Evolutionary conservation across 1,140 invertebrate genomes (phyloP).

Genomic region (Paraescarpia echinospica): DNA sequence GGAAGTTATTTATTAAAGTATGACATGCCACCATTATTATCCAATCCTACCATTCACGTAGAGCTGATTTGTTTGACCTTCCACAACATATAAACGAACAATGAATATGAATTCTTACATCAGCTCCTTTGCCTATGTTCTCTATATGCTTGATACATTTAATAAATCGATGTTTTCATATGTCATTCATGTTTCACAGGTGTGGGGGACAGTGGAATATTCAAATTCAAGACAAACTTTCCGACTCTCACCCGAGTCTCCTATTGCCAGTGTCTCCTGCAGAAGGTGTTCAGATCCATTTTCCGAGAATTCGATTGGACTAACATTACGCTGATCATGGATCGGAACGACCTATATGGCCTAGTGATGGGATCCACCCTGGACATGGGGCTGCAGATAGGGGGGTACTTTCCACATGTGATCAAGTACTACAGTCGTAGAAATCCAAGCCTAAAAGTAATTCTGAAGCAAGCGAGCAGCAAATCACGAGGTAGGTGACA

Average conservation of each 20-base stretch:
- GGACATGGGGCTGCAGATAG: slow-evolving; percentile 33
- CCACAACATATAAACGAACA: not conserved
- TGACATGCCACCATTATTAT: not conserved
- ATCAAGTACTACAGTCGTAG: slow-evolving; percentile 35
- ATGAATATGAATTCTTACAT: not conserved
- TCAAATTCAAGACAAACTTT: slow-evolving; percentile 85
- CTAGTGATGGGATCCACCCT: slow-evolving; percentile 27
- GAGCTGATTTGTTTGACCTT: not conserved
- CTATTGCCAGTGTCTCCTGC: slow-evolving; percentile 79
- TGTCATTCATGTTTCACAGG: slow-evolving; percentile 60
- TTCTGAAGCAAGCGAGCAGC: slow-evolving; percentile 68
- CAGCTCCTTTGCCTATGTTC: too few species aligned
- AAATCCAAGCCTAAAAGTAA: slow-evolving; percentile 19
- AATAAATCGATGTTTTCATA: too few species aligned
- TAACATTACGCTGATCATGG: slow-evolving; percentile 78
- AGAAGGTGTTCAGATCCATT: slow-evolving; percentile 77
- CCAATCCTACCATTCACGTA: not conserved
- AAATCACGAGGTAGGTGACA: slow-evolving; percentile 72
- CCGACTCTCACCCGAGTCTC: slow-evolving; percentile 83
- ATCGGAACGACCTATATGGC: slow-evolving; percentile 15
- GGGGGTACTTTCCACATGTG: slow-evolving; percentile 31
- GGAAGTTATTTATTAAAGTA: too few species aligned
- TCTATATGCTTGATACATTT: not conserved
- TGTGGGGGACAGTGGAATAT: slow-evolving; percentile 68
- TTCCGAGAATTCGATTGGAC: slow-evolving; percentile 82